Conservation (phyloP, 1,140 invertebrate species). For the Venturia canescens region DNA sequence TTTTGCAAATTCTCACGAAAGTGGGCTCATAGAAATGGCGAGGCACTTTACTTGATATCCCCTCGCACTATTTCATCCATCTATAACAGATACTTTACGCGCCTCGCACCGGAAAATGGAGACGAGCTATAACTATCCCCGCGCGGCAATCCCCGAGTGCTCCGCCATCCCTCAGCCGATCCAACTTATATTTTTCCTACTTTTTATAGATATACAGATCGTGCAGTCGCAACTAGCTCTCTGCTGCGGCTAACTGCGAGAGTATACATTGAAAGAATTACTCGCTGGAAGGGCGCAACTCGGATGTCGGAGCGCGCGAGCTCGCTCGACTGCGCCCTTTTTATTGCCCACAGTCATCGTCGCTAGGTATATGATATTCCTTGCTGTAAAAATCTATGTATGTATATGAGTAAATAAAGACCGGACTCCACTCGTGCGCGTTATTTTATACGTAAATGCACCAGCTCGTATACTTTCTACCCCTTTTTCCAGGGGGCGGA, state of each 20-base stretch:
- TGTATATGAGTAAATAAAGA: background rate
- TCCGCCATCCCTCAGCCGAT: background rate
- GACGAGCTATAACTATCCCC: slow-evolving; percentile 18
- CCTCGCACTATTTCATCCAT: background rate
- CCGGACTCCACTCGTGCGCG: slow-evolving; percentile 28
- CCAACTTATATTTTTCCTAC: slow-evolving; percentile 15
- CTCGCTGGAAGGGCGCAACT: background rate
- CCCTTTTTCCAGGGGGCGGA: background rate
- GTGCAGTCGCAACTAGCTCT: background rate
- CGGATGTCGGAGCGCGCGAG: background rate
- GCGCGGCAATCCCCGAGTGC: slow-evolving; percentile 22
- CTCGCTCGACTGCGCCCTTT: background rate
- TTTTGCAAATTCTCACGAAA: background rate
- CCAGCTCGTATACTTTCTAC: background rate
- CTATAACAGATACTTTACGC: slow-evolving; percentile 8
- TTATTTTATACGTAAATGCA: slow-evolving; percentile 36
- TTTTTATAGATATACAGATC: slow-evolving; percentile 9
- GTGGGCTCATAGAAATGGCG: slow-evolving; percentile 3
- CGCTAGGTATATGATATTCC: no score
- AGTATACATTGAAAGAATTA: background rate
- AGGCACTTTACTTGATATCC: slow-evolving; percentile 34
- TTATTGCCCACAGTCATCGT: background rate
- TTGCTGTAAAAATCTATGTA: background rate
- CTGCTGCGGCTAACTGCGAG: background rate
- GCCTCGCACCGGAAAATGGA: background rate